These are phyloP conservation scores for Arbacia lixula DNA, from an alignment of 53 echinoderm and acorn worm genomes.

Conservation along the genomic window DNA sequence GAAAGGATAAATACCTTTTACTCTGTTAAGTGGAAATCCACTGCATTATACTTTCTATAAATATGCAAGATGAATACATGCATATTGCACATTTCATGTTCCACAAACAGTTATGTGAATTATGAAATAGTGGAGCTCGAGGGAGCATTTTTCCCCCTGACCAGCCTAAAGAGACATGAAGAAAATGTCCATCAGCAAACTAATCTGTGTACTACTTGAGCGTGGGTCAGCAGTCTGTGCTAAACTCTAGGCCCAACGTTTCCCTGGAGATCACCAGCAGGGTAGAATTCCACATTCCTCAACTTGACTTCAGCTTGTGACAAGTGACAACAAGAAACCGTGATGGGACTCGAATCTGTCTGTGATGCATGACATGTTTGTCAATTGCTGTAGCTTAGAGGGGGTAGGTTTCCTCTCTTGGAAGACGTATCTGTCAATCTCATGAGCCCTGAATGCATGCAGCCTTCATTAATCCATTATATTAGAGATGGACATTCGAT, in stretches of 20 bases:
- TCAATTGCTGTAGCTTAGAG: constrained; percentile 44
- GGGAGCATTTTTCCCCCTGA: too few species aligned
- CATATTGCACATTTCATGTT: too few species aligned
- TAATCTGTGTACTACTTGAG: constrained; percentile 31
- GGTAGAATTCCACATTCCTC: constrained; percentile 43
- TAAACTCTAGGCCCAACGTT: constrained; percentile 26
- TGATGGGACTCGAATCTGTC: constrained; percentile 33
- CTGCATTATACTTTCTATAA: too few species aligned
- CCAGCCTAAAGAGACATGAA: background rate
- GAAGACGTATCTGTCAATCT: constrained; percentile 13
- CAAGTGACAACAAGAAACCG: background rate
- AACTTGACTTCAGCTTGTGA: background rate
- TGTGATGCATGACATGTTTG: constrained; percentile 38
- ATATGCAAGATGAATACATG: too few species aligned
- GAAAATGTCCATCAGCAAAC: constrained; percentile 22
- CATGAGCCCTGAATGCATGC: background rate
- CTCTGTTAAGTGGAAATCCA: too few species aligned
- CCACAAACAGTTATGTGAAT: too few species aligned
- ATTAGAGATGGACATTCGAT: too few species aligned
- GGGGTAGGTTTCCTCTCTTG: too few species aligned
- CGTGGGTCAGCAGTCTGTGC: constrained; percentile 29
- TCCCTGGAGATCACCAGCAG: constrained; percentile 19
- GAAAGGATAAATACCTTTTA: too few species aligned
- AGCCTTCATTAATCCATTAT: too few species aligned
- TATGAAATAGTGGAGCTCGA: too few species aligned